Conservation (phyloP, 2,888 invertebrate species). For the Latrodectus elegans region DNA sequence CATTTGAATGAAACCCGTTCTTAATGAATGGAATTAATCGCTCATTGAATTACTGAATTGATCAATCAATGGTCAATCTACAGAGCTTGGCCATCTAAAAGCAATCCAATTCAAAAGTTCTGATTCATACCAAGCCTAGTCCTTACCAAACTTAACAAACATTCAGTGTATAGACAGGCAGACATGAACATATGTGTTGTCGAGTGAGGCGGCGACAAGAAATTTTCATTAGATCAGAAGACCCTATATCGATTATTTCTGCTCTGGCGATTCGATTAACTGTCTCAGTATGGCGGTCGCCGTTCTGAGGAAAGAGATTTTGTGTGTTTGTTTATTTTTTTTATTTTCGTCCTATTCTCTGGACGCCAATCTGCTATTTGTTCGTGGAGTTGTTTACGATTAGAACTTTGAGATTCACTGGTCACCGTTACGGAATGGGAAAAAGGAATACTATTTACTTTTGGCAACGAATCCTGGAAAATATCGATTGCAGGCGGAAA, state of each 20-base stretch:
- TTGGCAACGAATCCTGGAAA: conserved; percentile 62
- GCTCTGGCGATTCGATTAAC: background rate
- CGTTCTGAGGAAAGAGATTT: background rate
- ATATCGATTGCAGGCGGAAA: conserved; percentile 47
- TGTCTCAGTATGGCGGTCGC: background rate
- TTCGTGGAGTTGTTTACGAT: conserved; percentile 53
- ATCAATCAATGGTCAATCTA: too few species aligned
- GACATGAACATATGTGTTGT: too few species aligned
- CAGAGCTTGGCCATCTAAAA: too few species aligned
- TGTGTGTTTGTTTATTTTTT: background rate
- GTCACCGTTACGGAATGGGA: conserved; percentile 15
- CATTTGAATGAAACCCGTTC: too few species aligned
- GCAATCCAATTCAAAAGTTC: too few species aligned
- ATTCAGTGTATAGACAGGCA: too few species aligned
- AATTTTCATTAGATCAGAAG: background rate
- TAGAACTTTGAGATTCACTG: conserved; percentile 17
- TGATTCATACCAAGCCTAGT: too few species aligned
- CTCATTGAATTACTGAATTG: too few species aligned
- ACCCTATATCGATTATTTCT: background rate
- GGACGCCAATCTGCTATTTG: conserved; percentile 8
- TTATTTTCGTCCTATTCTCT: background rate
- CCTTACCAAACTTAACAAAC: too few species aligned
- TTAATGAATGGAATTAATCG: too few species aligned
- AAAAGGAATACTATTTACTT: conserved; percentile 59
- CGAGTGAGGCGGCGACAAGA: background rate